Base-by-base conservation (phyloP, 2,888 invertebrate genomes). In the Rhingia rostrata region DNA sequence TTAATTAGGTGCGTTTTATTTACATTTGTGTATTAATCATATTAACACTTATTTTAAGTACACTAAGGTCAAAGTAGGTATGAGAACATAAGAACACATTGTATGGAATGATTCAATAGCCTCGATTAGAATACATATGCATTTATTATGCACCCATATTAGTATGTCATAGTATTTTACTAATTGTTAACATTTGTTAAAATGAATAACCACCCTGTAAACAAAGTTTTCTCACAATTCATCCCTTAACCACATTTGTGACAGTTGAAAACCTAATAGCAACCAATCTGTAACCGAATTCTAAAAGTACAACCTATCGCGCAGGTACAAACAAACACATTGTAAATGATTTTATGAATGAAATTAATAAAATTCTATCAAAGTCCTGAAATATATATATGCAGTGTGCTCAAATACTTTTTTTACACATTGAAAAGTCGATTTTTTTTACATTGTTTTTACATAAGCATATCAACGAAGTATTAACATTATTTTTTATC, bases 291-390 rank as follows among this genome's bases (percentile, higher is more conserved):
- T 75, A 53, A 81, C 53, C 33, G 51, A 35, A 37, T 43, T 45
- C 54, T 33, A 43, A 47, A 12, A 41, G 3, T 4, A 5, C 43
- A n/a, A 3, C 10, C 9, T 2, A 58, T 1, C 86, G 87, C 87
- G 87, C 87, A 87, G 61, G 81, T 87, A 87, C 87, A 87, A 87
- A 87, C 83, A 87, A 87, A 87, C 37, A 35, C 45, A 14, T 75
- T 43, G 60, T 47, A 66, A 5, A 41, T 35, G 47, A 37, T 56
- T 78, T 83, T 63, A 83, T 82, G 82, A 86, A 86, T 83, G 82
- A 86, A 86, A 43, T 45, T 69, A 6, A 58, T 53, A 22, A 30
- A 47, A 70, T 60, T 35, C 53, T 30, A 33, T 45, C 10, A 5
- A 35, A 54, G 43, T 39, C 30, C 51, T 66, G n/a, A 63, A 60